phyloP scores from a whole-genome alignment of 2,797 vertebrate genomes.

The Amblyraja radiata region DNA sequence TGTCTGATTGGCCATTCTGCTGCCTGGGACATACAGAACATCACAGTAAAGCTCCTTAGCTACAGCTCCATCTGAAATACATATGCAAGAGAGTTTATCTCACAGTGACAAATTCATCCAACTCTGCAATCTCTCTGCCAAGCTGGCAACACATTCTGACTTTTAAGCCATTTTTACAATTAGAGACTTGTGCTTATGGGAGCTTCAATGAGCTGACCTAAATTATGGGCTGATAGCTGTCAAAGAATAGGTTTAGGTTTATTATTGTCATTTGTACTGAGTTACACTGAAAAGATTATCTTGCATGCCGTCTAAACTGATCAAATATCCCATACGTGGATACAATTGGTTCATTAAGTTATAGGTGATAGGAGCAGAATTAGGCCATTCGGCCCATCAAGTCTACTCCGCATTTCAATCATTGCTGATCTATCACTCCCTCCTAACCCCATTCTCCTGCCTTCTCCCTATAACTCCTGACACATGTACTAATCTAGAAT shows the following conservation, averaged over 20 bases:
- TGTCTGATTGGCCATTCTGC: background rate
- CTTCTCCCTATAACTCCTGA: no score
- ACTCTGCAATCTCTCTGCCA: background rate
- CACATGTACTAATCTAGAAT: no score
- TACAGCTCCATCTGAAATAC: background rate
- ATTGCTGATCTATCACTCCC: no score
- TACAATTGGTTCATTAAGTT: no score
- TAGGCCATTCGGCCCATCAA: no score
- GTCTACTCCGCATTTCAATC: background rate
- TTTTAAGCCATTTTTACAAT: background rate
- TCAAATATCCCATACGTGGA: no score
- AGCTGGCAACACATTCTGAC: background rate
- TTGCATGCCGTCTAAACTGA: no score
- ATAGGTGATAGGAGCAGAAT: no score
- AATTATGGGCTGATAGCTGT: background rate
- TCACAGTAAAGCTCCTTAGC: background rate
- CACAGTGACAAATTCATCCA: background rate
- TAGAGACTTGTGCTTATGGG: background rate
- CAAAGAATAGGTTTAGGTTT: background rate
- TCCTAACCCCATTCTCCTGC: no score
- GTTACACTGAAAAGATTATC: no score
- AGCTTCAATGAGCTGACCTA: background rate
- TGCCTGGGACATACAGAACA: background rate
- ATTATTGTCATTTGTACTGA: no score
- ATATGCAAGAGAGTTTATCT: background rate